Evolutionary conservation across 2,113 vertebrate species (phyloP).

Genomic region (Cheilinus undulatus): DNA sequence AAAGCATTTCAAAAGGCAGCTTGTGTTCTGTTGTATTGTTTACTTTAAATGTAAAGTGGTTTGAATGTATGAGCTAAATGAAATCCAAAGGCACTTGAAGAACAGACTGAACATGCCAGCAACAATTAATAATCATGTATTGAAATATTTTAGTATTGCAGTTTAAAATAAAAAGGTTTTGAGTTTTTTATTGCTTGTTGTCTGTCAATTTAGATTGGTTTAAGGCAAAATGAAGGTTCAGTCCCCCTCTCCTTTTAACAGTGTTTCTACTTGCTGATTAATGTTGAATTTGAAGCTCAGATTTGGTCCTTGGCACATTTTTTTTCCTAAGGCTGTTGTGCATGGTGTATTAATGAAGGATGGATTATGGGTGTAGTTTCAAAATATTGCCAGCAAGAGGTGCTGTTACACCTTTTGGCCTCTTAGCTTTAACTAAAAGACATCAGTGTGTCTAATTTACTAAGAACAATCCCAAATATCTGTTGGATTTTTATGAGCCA

Average conservation of each 20-base stretch:
- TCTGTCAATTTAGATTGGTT: conserved; percentile 69
- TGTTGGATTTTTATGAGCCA: no score
- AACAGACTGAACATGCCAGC: conserved; percentile 70
- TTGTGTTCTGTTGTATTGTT: conserved; percentile 39
- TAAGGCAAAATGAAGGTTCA: conserved; percentile 10
- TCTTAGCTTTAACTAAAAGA: no score
- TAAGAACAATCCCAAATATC: no score
- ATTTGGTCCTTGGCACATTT: no score
- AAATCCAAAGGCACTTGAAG: conserved; percentile 53
- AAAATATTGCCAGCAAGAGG: conserved; percentile 10
- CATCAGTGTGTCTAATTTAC: no score
- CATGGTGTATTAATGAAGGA: background rate
- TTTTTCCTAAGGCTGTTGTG: no score
- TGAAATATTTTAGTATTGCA: conserved; percentile 73
- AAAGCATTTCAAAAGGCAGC: conserved; percentile 26
- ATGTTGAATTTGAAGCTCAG: background rate
- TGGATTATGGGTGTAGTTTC: conserved; percentile 7
- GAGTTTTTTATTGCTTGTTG: conserved; percentile 74
- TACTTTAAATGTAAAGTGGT: conserved; percentile 48
- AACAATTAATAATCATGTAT: conserved; percentile 72
- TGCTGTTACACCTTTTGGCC: background rate
- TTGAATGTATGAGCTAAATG: conserved; percentile 57
- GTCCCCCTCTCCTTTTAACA: background rate
- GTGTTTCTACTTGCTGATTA: background rate
- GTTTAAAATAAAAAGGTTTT: conserved; percentile 83